These are phyloP conservation scores for Atta colombica DNA, from an alignment of 1,140 invertebrate genomes.

Conservation along the genomic window DNA sequence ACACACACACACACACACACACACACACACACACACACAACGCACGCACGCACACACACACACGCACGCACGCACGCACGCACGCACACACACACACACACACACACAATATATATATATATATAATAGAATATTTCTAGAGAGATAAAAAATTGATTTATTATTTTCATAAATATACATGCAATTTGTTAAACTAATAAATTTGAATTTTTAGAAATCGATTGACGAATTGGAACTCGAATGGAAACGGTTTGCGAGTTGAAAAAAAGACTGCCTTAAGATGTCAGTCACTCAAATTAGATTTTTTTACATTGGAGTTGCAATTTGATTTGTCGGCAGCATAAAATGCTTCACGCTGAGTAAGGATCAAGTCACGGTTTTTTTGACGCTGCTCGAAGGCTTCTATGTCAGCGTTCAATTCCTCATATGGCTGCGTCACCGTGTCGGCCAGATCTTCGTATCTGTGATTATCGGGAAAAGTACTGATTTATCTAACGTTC, in stretches of 20 bases:
- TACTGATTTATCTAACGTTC: background rate
- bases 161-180: background rate
- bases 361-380: background rate
- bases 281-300: background rate
- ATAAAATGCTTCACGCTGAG: background rate
- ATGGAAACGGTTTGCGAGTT: background rate
- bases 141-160: too few species aligned
- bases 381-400: slow-evolving; percentile 63
- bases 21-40: too few species aligned
- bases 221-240: background rate
- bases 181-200: background rate
- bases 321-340: background rate
- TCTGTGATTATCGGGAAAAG: background rate
- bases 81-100: too few species aligned
- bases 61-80: too few species aligned
- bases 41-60: too few species aligned
- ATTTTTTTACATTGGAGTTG: background rate
- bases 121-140: too few species aligned
- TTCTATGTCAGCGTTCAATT: slow-evolving; percentile 71
- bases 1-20: too few species aligned
- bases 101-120: too few species aligned
- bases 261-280: background rate
- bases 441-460: slow-evolving; percentile 55
- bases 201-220: background rate
- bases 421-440: slow-evolving; percentile 62